A percentile compares a stretch with the other conserved stretches of the same genome.
Evolutionary conservation across 2,113 vertebrate species (phyloP).

Genomic region (Alaudala cheleensis): DNA sequence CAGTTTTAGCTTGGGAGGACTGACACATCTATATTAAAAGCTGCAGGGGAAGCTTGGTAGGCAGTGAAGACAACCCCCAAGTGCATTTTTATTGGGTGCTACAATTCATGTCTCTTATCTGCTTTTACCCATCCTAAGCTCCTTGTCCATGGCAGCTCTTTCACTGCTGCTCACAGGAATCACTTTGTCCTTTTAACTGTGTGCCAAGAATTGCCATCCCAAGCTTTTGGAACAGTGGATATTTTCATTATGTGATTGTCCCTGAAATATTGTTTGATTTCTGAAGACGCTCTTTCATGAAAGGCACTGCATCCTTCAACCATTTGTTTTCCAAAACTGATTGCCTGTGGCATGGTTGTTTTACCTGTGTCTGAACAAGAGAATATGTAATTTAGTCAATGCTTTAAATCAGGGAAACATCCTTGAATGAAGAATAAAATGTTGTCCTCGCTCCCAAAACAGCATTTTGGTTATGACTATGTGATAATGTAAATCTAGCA

Average conservation of each 20-base stretch:
- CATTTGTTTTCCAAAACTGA: background rate
- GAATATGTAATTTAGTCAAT: background rate
- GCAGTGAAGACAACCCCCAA: background rate
- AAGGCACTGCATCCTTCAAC: background rate
- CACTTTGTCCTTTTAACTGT: background rate
- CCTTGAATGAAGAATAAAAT: background rate
- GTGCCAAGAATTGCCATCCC: background rate
- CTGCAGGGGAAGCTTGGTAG: background rate
- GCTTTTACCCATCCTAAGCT: background rate
- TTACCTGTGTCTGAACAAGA: background rate
- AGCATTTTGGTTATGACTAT: background rate
- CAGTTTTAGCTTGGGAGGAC: background rate
- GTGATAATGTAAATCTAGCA: background rate
- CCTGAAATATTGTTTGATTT: background rate
- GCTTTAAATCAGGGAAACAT: conserved; percentile 21
- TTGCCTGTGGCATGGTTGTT: background rate
- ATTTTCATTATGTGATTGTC: background rate
- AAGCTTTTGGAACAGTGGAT: background rate
- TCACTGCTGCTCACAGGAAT: background rate
- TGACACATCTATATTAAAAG: background rate
- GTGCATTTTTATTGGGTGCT: background rate
- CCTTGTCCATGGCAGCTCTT: background rate
- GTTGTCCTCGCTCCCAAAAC: background rate
- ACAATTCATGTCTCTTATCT: background rate
- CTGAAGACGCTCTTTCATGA: background rate